Conservation (phyloP, 1,140 invertebrate genomes). For the Wiebesia pumilae region DNA sequence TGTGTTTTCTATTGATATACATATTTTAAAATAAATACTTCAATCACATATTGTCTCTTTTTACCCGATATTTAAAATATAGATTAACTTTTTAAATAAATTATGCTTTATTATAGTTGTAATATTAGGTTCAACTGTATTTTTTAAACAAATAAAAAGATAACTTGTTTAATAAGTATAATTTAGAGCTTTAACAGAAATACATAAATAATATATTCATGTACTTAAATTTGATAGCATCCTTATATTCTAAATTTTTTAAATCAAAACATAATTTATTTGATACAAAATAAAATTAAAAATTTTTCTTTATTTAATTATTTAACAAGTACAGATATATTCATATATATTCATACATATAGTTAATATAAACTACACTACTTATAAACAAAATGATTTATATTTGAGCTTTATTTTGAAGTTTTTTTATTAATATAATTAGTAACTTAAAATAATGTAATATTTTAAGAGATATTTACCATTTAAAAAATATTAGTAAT, state of each 20-base stretch:
- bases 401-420: not conserved
- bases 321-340: not conserved
- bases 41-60: constrained; percentile 50
- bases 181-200: not conserved
- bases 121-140: not conserved
- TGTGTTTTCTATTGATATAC: constrained; percentile 73
- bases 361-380: not conserved
- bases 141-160: not conserved
- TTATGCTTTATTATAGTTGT: not conserved
- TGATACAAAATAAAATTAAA: no score
- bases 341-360: no score
- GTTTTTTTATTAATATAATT: not conserved
- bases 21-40: constrained; percentile 73
- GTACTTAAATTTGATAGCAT: not conserved
- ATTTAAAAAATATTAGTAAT: constrained; percentile 6
- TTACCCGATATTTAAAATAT: not conserved
- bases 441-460: not conserved
- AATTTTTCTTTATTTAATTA: constrained; percentile 9
- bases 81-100: not conserved
- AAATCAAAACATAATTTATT: no score
- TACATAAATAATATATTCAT: not conserved
- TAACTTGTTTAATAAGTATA: no score
- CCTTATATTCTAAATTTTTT: not conserved
- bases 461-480: not conserved
- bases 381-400: not conserved